A percentile compares a stretch with the other conserved stretches of the same genome.
Conservation (phyloP, 2,113 vertebrate genomes). For the Heliornis fulica region DNA sequence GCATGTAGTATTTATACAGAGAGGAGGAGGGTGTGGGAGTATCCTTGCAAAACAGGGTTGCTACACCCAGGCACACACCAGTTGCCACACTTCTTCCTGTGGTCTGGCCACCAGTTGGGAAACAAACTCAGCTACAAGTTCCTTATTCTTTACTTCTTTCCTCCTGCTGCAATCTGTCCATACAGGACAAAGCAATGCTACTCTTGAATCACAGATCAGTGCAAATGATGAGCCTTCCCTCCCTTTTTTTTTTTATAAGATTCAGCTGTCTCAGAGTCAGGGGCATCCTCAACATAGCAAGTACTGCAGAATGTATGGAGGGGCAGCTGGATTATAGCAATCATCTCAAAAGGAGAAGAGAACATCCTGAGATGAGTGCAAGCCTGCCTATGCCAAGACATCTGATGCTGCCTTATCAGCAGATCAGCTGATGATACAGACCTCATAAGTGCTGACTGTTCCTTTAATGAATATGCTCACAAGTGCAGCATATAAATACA, state of each 20-base stretch:
- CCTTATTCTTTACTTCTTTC: not conserved
- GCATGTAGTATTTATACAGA: not conserved
- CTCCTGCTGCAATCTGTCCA: not conserved
- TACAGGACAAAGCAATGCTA: not conserved
- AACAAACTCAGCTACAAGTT: not conserved
- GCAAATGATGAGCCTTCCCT: not conserved
- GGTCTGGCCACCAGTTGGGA: not conserved
- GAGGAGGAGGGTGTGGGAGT: not conserved
- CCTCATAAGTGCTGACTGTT: not conserved
- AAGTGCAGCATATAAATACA: not conserved
- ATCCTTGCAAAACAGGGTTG: not conserved
- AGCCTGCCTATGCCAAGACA: not conserved
- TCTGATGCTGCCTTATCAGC: conserved; percentile 17
- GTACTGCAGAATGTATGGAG: not conserved
- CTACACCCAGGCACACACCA: not conserved
- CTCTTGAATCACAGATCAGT: not conserved
- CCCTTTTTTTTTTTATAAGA: not conserved
- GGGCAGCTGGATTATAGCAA: not conserved
- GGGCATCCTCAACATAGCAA: not conserved
- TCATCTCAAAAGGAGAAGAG: not conserved
- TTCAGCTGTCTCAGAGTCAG: not conserved
- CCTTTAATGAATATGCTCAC: not conserved
- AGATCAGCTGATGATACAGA: conserved; percentile 3
- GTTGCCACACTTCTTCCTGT: not conserved
- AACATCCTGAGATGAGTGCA: not conserved